Evolutionary conservation across 2,888 invertebrate genomes (phyloP), one percentile per base, ranked within the genome.

Genomic region (Strigamia transsilvanica): DNA sequence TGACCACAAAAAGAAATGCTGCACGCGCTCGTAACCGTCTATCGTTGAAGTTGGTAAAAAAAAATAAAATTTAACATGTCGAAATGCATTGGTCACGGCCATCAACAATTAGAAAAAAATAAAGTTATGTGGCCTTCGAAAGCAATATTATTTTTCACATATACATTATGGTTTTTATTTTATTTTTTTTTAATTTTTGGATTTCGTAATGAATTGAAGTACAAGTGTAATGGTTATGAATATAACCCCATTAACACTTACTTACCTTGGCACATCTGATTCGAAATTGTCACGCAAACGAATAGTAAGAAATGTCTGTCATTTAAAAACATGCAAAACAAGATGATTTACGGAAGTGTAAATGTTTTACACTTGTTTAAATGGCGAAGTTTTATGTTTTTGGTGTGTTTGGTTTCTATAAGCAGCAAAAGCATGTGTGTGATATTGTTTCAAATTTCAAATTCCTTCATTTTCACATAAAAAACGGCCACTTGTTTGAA

Each of bases 21-120:
- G 21, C 56, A 56, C 56, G 18, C 56, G n/a, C n/a, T 46, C n/a
- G 56, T 18, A 56, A n/a, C 56, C 56, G n/a, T 56, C 56, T 21
- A 56, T 56, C 56, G n/a, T 56, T 21, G 10, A 3, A 56, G n/a
- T n/a, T 73, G 73, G 73, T 32, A 73, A 32, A 27, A 73, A 32
- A 27, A 32, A 73, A 18, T 27, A 27, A 73, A 13, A 27, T 73
- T 73, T 73, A 32, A 73, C 73, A 32, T 32, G 73, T 32, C 23
- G 32, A 73, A 73, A 73, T 32, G 73, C n/a, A 32, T 73, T 73
- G 73, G 73, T 73, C 73, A 73, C 73, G 73, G 73, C 32, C 32
- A 73, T 73, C 73, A 73, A 27, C 27, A 13, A 73, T 27, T 23
- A 73, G 32, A 73, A 73, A 73, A 73, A 73, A 27, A 15, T 73